Conservation (phyloP, 2,888 invertebrate species). For the Acholoe squamosa region DNA sequence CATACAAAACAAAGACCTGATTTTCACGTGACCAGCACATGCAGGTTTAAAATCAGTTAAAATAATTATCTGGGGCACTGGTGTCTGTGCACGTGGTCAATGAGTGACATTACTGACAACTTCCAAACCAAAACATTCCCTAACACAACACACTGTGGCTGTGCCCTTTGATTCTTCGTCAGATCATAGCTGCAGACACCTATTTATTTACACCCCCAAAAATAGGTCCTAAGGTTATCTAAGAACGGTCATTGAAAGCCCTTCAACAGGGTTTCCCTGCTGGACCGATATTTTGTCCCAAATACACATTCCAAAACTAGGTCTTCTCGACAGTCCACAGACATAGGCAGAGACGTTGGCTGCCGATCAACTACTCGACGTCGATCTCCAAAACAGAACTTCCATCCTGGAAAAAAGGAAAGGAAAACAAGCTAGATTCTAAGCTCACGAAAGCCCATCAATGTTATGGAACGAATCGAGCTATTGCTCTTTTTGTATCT, state of each 20-base stretch:
- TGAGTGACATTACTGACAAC: constrained; percentile 23
- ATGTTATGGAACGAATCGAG: not conserved
- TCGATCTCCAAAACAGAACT: constrained; percentile 26
- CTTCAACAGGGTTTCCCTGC: not conserved
- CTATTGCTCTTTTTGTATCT: not conserved
- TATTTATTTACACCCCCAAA: not conserved
- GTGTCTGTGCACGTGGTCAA: constrained; percentile 51
- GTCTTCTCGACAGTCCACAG: constrained; percentile 35
- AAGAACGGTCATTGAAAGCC: not conserved
- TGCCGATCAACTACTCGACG: not conserved
- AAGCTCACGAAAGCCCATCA: not conserved
- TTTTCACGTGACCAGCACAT: constrained; percentile 39
- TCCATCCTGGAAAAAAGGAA: constrained; percentile 64
- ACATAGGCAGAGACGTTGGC: not conserved
- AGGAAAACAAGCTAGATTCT: not conserved
- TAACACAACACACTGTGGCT: constrained; percentile 58
- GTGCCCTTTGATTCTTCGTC: constrained; percentile 36
- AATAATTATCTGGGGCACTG: constrained; percentile 57
- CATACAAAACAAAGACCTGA: not conserved
- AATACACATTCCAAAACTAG: constrained; percentile 40
- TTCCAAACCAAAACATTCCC: constrained; percentile 58
- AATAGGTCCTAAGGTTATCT: constrained; percentile 49
- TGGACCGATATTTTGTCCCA: not conserved
- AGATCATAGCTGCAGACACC: constrained; percentile 32
- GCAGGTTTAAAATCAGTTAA: constrained; percentile 9